Evolutionary conservation across 2,113 vertebrate species (phyloP).

Genomic region (Parus major): DNA sequence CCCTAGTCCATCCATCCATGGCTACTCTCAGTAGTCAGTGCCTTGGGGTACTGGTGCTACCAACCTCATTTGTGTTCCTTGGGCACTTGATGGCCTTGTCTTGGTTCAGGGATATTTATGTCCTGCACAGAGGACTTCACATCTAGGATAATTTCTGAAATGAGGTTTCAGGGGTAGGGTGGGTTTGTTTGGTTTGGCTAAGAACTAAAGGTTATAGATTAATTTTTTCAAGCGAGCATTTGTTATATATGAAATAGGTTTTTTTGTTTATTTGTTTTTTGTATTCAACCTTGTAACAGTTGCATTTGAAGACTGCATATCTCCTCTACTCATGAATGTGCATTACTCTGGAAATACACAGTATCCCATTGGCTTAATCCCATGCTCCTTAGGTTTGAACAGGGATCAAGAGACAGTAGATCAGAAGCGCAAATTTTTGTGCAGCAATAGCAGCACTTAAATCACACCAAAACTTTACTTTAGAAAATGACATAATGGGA

Average conservation of each 20-base stretch:
- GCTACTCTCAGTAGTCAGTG: not conserved
- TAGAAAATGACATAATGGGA: slow-evolving; percentile 53
- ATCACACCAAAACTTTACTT: slow-evolving; percentile 25
- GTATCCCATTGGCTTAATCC: not conserved
- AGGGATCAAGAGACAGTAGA: not conserved
- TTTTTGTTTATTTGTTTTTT: not conserved
- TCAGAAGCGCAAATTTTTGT: not conserved
- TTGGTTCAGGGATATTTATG: rapidly evolving
- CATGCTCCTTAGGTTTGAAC: not conserved
- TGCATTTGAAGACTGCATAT: not conserved
- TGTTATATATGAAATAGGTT: not conserved
- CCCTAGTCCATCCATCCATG: not conserved
- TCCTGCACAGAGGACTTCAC: not conserved
- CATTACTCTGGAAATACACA: not conserved
- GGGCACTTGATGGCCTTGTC: not conserved
- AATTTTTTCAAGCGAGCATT: not conserved
- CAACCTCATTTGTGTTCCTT: not conserved
- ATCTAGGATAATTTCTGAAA: not conserved
- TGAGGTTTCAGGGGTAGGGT: not conserved
- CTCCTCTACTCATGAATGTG: not conserved
- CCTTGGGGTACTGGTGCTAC: not conserved
- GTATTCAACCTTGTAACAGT: not conserved
- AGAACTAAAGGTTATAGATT: not conserved
- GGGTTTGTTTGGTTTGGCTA: not conserved
- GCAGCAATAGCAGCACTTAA: slow-evolving; percentile 29